Evolutionary conservation across 92 coral and sea anemone species (phyloP).

Genomic region (Palythoa heliodiscus): DNA sequence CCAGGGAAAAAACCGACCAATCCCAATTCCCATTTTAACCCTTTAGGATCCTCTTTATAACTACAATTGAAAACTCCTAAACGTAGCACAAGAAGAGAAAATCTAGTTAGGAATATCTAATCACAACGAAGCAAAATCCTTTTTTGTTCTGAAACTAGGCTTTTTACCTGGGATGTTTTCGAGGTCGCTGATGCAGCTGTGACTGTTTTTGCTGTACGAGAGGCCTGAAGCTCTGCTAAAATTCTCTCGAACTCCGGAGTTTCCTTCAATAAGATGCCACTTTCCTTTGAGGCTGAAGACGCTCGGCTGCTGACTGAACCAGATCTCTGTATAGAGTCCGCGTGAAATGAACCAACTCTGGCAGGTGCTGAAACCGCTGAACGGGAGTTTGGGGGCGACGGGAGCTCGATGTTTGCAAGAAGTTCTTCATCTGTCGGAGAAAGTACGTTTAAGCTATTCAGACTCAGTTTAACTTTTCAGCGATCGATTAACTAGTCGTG

Average conservation of each 20-base stretch:
- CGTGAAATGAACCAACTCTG: constrained; percentile 16
- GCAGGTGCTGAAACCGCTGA: constrained; percentile 33
- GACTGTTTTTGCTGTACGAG: constrained; percentile 4
- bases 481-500: neutral
- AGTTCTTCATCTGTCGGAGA: constrained; percentile 64
- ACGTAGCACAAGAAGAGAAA: no score
- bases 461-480: neutral
- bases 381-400: constrained; percentile 20
- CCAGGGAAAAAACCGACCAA: no score
- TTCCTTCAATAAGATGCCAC: neutral
- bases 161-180: neutral
- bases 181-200: constrained; percentile 13
- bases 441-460: neutral
- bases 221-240: constrained; percentile 31
- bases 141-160: neutral
- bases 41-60: no score
- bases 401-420: constrained; percentile 57
- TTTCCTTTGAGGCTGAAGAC: constrained; percentile 15
- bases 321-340: constrained; percentile 23
- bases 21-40: no score
- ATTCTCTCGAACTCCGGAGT: constrained; percentile 29
- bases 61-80: no score
- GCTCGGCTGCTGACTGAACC: constrained; percentile 48
- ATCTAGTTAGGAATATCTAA: no score
- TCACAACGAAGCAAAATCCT: neutral